A percentile compares a stretch with the other conserved stretches of the same genome.
phyloP scores from a whole-genome alignment of 2,113 vertebrate genomes.

The Prionailurus bengalensis region DNA sequence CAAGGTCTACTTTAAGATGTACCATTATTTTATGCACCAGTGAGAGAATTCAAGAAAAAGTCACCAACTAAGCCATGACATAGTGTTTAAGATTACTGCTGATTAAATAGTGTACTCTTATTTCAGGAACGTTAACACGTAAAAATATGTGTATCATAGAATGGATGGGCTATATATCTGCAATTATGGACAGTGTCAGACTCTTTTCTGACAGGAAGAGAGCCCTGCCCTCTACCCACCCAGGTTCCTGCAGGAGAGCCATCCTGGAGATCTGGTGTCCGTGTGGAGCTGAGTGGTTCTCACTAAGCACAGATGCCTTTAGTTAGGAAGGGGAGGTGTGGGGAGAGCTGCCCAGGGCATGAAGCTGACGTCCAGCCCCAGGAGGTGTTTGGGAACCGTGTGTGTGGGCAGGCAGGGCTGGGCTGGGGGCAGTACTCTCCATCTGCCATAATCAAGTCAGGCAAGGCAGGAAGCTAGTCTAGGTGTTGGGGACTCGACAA shows the following conservation, averaged over 20 bases:
- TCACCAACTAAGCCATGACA: background rate
- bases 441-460: no score
- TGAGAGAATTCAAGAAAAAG: background rate
- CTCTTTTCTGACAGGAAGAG: background rate
- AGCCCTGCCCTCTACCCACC: background rate
- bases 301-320: background rate
- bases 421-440: no score
- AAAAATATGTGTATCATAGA: background rate
- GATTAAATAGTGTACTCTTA: background rate
- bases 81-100: background rate
- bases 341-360: no score
- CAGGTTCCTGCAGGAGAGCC: background rate
- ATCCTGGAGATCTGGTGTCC: background rate
- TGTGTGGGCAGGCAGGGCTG: background rate
- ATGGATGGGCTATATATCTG: background rate
- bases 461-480: background rate
- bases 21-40: background rate
- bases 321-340: background rate
- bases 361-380: background rate
- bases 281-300: accelerated
- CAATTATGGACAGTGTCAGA: background rate
- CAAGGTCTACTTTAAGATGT: background rate
- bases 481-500: background rate
- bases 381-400: background rate
- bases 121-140: background rate